Percentiles rank a stretch among this genome's conserved stretches.
These are phyloP conservation scores for Diplazon laetatorius DNA, from an alignment of 2,888 invertebrate species.

Conservation along the genomic window DNA sequence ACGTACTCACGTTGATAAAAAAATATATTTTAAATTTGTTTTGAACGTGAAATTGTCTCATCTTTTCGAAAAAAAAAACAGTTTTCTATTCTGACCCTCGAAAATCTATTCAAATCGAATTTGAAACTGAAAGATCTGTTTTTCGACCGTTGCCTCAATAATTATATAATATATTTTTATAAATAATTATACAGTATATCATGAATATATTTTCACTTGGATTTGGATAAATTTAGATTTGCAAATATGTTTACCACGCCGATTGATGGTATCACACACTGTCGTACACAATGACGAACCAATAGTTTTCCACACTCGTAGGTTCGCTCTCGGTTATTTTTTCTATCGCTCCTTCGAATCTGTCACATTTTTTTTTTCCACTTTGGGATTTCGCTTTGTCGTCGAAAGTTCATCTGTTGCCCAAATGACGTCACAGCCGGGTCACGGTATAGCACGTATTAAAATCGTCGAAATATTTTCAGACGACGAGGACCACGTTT, in stretches of 20 bases:
- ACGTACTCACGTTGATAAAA: no score
- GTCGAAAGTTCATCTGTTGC: conserved; percentile 30
- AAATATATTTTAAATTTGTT: no score
- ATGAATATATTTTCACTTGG: background rate
- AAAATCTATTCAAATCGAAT: no score
- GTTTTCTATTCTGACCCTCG: no score
- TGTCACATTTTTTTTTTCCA: conserved; percentile 41
- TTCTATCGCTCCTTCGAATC: conserved; percentile 45
- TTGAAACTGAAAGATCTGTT: no score
- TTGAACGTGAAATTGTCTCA: no score
- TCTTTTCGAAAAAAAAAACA: no score
- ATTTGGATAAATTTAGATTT: background rate
- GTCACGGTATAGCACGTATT: no score
- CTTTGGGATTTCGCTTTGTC: conserved; percentile 45
- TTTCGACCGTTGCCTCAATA: no score
- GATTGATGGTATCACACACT: conserved; percentile 7
- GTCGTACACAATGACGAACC: background rate
- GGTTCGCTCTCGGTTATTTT: conserved; percentile 9
- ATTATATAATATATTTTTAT: background rate
- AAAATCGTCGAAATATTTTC: conserved; percentile 36
- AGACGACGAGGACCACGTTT: conserved; percentile 48
- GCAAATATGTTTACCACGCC: background rate
- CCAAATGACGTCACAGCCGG: conserved; percentile 9
- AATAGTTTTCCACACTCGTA: background rate
- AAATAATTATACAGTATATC: no score